Percentiles rank a stretch among this genome's conserved stretches.
Conservation (phyloP, 1,140 invertebrate genomes). For the Diorhabda carinulata region DNA sequence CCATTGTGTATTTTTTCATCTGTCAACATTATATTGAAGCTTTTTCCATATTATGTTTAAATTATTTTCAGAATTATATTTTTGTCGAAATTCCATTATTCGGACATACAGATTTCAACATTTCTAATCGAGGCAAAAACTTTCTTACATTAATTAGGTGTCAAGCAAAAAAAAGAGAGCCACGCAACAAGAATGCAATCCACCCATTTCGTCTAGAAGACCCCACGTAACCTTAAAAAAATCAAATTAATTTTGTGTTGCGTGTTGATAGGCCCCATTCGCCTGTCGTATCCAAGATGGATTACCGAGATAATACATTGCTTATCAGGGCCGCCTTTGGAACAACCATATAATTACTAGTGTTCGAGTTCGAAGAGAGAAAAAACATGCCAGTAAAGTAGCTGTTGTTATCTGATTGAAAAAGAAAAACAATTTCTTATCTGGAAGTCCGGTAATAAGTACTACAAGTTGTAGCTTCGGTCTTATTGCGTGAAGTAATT, state of each 20-base stretch:
- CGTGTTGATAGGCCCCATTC: slow-evolving; percentile 15
- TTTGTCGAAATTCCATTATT: no score
- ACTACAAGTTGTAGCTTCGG: slow-evolving; percentile 9
- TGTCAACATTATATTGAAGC: no score
- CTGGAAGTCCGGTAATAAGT: slow-evolving; percentile 10
- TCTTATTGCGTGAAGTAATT: slow-evolving; percentile 11
- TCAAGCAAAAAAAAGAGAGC: neutral
- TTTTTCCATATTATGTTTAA: no score
- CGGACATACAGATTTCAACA: no score
- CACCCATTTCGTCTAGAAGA: neutral
- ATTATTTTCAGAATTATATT: no score
- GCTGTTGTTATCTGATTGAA: slow-evolving; percentile 14
- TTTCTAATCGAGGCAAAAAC: no score
- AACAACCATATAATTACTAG: slow-evolving; percentile 13
- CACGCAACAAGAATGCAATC: neutral
- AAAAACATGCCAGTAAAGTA: slow-evolving; percentile 14
- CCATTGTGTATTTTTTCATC: no score
- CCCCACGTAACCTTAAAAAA: slow-evolving; percentile 2
- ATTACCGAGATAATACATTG: slow-evolving; percentile 16
- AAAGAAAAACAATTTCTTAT: slow-evolving; percentile 15
- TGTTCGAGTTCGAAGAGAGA: slow-evolving; percentile 6
- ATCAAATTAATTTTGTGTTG: slow-evolving; percentile 10
- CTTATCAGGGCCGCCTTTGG: slow-evolving; percentile 15
- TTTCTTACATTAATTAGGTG: neutral
- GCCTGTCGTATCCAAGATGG: slow-evolving; percentile 15